These are phyloP conservation scores for Sarotherodon lohbergeri DNA, from an alignment of 2,113 vertebrate species.

Conservation along the genomic window DNA sequence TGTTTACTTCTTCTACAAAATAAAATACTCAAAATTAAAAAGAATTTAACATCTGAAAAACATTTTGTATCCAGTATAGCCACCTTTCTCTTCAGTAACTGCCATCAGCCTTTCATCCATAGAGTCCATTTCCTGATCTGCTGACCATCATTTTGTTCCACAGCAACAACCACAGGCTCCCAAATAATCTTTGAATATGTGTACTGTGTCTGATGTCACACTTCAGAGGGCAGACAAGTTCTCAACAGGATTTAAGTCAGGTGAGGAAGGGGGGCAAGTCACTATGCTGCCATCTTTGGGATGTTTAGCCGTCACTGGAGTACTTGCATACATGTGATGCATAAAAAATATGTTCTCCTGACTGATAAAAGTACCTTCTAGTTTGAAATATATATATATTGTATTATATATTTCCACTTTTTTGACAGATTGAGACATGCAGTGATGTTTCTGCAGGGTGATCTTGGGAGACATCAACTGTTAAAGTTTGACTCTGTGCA, in stretches of 20 bases:
- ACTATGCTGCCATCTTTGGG: not conserved
- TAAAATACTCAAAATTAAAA: not conserved
- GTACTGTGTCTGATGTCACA: not conserved
- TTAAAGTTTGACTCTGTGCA: not conserved
- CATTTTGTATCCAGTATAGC: not conserved
- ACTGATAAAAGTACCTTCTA: not conserved
- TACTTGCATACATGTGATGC: not conserved
- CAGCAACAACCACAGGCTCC: not conserved
- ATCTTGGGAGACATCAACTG: not conserved
- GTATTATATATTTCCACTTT: rapidly evolving
- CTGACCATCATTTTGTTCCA: not conserved
- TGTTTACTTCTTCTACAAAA: not conserved
- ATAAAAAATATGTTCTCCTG: not conserved
- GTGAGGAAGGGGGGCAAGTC: not conserved
- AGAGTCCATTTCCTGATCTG: not conserved
- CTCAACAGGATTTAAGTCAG: not conserved
- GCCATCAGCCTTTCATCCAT: too few species aligned
- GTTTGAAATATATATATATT: not conserved
- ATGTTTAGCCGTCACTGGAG: not conserved
- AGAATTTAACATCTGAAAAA: not conserved
- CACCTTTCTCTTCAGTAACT: too few species aligned
- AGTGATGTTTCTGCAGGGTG: not conserved
- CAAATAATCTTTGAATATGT: not conserved
- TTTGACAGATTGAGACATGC: not conserved
- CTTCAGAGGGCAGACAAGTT: not conserved